Conservation (phyloP, 2,113 vertebrate genomes). For the Laterallus jamaicensis region DNA sequence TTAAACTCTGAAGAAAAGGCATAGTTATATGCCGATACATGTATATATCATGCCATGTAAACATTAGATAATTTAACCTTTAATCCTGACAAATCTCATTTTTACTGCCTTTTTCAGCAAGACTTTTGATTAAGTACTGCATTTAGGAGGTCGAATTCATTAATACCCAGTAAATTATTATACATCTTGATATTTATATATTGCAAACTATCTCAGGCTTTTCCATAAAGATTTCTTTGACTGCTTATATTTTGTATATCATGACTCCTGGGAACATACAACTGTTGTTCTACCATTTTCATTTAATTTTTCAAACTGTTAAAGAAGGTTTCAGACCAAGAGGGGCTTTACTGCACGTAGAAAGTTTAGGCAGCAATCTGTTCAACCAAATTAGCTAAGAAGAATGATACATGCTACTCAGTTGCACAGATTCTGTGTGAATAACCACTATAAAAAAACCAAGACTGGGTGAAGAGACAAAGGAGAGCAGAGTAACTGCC, state of each 20-base stretch:
- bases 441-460: not conserved
- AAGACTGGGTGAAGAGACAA: not conserved
- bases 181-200: conserved; percentile 15
- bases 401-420: not conserved
- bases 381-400: not conserved
- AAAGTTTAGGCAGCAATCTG: not conserved
- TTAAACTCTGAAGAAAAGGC: conserved; percentile 22
- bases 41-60: not conserved
- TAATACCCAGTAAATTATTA: conserved; percentile 57
- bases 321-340: not conserved
- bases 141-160: conserved; percentile 52
- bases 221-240: not conserved
- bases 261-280: not conserved
- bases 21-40: not conserved
- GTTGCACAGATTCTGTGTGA: not conserved
- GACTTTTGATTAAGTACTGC: conserved; percentile 67
- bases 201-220: not conserved
- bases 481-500: not conserved
- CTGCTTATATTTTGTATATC: not conserved
- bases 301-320: not conserved
- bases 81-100: conserved; percentile 54
- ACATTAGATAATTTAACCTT: conserved; percentile 51
- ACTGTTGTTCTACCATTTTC: not conserved
- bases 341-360: not conserved
- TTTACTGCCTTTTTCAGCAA: conserved; percentile 58